phyloP scores from a whole-genome alignment of 2,113 vertebrate species.

The Myotis davidii region DNA sequence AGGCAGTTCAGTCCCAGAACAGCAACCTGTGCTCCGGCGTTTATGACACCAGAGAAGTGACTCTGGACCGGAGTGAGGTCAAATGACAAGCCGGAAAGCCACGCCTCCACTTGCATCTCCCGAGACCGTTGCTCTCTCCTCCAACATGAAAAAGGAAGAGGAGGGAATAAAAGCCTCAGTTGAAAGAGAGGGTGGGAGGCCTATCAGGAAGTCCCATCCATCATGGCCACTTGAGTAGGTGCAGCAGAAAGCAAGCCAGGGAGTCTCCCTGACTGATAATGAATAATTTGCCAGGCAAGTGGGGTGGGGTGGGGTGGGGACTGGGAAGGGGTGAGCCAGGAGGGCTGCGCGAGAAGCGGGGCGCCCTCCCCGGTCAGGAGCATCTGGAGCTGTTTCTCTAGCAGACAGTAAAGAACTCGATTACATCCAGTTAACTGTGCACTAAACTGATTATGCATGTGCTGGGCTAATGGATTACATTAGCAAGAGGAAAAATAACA shows the following conservation, averaged over 20 bases:
- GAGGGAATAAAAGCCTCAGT: not conserved
- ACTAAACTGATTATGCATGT: conserved; percentile 99
- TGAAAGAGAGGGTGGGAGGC: not conserved
- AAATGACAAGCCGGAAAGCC: not conserved
- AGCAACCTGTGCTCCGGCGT: not conserved
- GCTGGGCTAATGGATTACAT: conserved; percentile 99
- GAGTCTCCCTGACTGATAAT: conserved; percentile 33
- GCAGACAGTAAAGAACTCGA: conserved; percentile 99
- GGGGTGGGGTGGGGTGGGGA: conserved; percentile 23
- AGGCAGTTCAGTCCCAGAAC: not conserved
- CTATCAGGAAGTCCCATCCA: not conserved
- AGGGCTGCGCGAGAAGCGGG: conserved; percentile 77
- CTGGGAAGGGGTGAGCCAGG: not conserved
- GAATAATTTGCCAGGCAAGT: conserved; percentile 57
- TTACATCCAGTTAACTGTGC: conserved; percentile 99
- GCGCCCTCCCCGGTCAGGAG: conserved; percentile 82
- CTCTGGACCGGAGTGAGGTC: not conserved
- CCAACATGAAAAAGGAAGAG: not conserved
- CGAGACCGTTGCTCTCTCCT: not conserved
- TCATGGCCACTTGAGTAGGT: conserved; percentile 30
- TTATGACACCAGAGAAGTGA: not conserved
- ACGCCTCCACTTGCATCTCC: not conserved
- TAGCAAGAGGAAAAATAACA: conserved; percentile 99
- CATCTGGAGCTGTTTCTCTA: conserved; percentile 99
- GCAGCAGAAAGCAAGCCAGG: conserved; percentile 56